Base-by-base conservation (phyloP, 2,888 invertebrate species). In the Abrostola triplasia region DNA sequence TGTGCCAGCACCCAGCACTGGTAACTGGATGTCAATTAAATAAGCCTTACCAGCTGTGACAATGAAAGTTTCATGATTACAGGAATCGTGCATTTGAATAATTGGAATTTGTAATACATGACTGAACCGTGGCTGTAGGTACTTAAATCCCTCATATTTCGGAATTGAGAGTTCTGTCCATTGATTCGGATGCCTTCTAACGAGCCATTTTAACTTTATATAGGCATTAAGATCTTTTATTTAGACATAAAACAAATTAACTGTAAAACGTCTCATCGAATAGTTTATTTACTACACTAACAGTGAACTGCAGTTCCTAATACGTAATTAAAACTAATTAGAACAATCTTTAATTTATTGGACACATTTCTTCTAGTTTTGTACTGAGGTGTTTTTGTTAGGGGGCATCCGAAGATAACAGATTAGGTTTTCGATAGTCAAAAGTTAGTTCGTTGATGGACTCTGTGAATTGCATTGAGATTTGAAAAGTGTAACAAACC, bases 241-340 rank as follows among this genome's bases (percentile, higher is more conserved):
- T 77, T 72, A 75, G 64, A 76, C 71, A 73, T 79, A 70, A 47
- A 79, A 71, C 60, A 65, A 68, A 77, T 57, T 77, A 75, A 69
- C 65, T 64, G 64, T 77, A 81, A 84, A 81, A 74, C 70, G 67
- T 83, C 79, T 86, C 85, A 87, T 82, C 82, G 82, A 85, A 85
- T 88, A 84, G 84, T 87, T 87, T 88, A 87, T 83, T 86, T 85
- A 84, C 83, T 84, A 76, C 72, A 87, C 86, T 90, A 90, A 90
- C 88, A 89, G 84, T 88, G 84, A 90, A 89, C 84, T 83, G 85
- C 92, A 94, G 94, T 94, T 94, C 94, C 94, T 94, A 94, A 88
- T 89, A 88, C 79, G 83, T 86, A 88, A 88, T 88, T 83, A 87
- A 89, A 89, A 86, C 86, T 88, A 87, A 79, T 82, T 86, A 86